A percentile compares a stretch with the other conserved stretches of the same genome.
Evolutionary conservation across 2,888 invertebrate species (phyloP).

Genomic region (Sylvicola fuscatus): DNA sequence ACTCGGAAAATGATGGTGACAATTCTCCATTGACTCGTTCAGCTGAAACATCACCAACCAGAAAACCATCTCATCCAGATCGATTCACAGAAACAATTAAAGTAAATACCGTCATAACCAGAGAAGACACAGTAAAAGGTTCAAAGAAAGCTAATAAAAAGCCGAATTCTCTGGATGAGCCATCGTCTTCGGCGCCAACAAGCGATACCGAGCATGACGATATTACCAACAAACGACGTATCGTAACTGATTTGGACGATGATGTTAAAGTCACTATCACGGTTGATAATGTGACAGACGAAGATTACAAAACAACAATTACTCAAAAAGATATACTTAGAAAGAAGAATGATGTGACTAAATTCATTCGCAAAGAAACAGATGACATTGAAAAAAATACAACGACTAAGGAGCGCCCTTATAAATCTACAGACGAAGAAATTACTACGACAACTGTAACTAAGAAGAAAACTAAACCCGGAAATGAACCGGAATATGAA

Average conservation of each 20-base stretch:
- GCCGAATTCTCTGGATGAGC: not conserved
- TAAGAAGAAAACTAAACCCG: too few species aligned
- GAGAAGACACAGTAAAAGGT: slow-evolving; percentile 15
- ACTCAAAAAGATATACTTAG: too few species aligned
- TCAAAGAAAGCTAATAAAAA: not conserved
- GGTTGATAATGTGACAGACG: slow-evolving; percentile 2
- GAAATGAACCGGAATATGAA: too few species aligned
- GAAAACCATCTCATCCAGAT: slow-evolving; percentile 10
- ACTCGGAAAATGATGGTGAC: not conserved
- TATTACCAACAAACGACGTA: slow-evolving; percentile 5
- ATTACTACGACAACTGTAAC: too few species aligned
- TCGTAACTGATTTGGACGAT: slow-evolving; percentile 19
- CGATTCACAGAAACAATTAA: slow-evolving; percentile 26
- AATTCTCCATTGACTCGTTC: slow-evolving; percentile 2
- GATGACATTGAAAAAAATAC: not conserved
- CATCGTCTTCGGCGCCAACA: slow-evolving; percentile 4
- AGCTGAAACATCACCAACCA: not conserved
- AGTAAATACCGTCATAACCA: slow-evolving; percentile 26
- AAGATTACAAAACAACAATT: slow-evolving; percentile 1
- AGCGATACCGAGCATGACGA: slow-evolving; percentile 4
- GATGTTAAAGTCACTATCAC: slow-evolving; percentile 6
- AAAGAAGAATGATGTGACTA: too few species aligned
- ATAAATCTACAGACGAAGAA: too few species aligned
- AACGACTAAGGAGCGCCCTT: too few species aligned
- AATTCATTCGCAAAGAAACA: not conserved